Evolutionary conservation across 2,113 vertebrate genomes (phyloP).

Genomic region (Copsychus sechellarum): DNA sequence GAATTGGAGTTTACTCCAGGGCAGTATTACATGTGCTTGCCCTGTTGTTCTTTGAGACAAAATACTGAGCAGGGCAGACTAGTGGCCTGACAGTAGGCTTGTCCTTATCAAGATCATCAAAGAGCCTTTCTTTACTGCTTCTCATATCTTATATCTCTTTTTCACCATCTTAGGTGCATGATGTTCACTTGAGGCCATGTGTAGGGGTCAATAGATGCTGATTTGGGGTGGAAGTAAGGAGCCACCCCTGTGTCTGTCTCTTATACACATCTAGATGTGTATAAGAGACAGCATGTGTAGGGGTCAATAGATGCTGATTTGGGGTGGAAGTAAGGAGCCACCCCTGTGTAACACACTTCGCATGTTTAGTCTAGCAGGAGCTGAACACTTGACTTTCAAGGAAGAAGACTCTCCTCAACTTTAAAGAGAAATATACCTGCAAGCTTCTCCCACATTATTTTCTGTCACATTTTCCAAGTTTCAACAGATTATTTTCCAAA

Average conservation of each 20-base stretch:
- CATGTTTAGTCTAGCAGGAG: not conserved
- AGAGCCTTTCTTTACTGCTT: not conserved
- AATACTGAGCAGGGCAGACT: not conserved
- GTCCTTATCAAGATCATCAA: not conserved
- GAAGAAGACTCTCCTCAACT: not conserved
- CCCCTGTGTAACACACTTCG: not conserved
- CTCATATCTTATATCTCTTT: not conserved
- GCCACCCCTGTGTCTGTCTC: not conserved
- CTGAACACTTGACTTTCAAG: not conserved
- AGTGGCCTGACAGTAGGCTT: not conserved
- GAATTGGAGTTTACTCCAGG: not conserved
- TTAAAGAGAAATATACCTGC: not conserved
- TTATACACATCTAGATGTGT: no score
- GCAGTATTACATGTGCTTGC: not conserved
- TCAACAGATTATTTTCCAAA: not conserved
- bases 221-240: not conserved
- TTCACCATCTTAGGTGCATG: not conserved
- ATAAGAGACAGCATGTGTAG: no score
- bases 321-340: not conserved
- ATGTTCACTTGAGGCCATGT: not conserved
- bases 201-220: not conserved
- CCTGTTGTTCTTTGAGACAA: not conserved
- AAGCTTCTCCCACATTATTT: not conserved
- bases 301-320: not conserved
- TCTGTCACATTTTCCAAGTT: not conserved